phyloP scores from a whole-genome alignment of 35 echinoderm and acorn worm genomes.

The Strongylocentrotus purpuratus region DNA sequence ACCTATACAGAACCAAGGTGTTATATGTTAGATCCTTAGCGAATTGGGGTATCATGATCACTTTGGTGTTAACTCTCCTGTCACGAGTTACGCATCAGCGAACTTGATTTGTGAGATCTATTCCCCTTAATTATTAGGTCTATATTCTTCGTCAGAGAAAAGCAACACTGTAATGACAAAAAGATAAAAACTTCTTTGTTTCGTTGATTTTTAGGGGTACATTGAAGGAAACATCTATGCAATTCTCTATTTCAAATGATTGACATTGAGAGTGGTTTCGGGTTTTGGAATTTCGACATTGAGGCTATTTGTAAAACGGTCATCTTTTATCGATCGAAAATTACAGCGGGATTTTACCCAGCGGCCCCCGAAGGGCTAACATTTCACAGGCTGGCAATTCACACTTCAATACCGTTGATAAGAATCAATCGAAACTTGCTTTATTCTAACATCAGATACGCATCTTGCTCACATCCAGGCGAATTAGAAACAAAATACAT shows the following conservation, averaged over 20 bases:
- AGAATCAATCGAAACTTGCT: slow-evolving; percentile 41
- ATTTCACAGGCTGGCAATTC: slow-evolving; percentile 39
- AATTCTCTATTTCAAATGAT: not conserved
- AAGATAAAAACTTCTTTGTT: not conserved
- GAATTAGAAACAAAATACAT: slow-evolving; percentile 50
- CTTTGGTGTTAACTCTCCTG: not conserved
- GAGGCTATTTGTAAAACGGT: slow-evolving; percentile 17
- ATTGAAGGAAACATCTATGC: not conserved
- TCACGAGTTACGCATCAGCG: not conserved
- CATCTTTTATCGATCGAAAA: slow-evolving; percentile 40
- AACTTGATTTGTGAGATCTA: not conserved
- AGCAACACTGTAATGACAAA: not conserved
- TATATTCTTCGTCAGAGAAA: not conserved
- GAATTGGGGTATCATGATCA: not conserved
- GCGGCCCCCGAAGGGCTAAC: slow-evolving; percentile 31
- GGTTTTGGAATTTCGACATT: slow-evolving; percentile 17
- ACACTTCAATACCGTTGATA: slow-evolving; percentile 47
- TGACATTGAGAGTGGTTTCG: not conserved
- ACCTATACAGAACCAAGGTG: not conserved
- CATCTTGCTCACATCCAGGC: slow-evolving; percentile 37
- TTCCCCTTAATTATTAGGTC: not conserved
- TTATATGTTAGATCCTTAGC: not conserved
- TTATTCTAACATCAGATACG: slow-evolving; percentile 39
- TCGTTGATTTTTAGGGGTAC: not conserved
- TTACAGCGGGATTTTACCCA: slow-evolving; percentile 8